phyloP scores from a whole-genome alignment of 2,888 invertebrate genomes.

The Acleris literana region DNA sequence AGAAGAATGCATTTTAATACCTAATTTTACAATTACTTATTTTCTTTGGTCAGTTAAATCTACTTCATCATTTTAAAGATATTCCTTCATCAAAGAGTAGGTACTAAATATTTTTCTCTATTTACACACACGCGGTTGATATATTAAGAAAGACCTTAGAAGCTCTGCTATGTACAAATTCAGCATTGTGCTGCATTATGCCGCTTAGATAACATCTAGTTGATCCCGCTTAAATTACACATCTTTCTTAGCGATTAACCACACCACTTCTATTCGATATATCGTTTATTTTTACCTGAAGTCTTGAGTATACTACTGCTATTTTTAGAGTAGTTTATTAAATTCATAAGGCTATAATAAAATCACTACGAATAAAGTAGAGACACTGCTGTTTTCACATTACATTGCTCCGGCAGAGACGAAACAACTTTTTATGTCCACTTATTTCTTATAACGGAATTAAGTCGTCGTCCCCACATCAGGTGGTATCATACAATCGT shows the following conservation, averaged over 20 bases:
- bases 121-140: not conserved
- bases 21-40: conserved; percentile 41
- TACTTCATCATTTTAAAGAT: conserved; percentile 40
- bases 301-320: too few relatives aligned
- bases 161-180: conserved; percentile 43
- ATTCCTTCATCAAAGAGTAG: conserved; percentile 34
- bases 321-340: conserved; percentile 10
- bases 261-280: conserved; percentile 35
- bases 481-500: conserved; percentile 98
- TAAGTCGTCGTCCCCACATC: conserved; percentile 95
- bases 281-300: conserved; percentile 10
- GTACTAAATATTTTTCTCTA: conserved; percentile 26
- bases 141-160: conserved; percentile 26
- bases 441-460: conserved; percentile 89
- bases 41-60: conserved; percentile 43
- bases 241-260: conserved; percentile 64
- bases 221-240: conserved; percentile 80
- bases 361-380: conserved; percentile 54
- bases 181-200: conserved; percentile 57
- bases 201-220: conserved; percentile 75
- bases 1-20: conserved; percentile 38
- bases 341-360: conserved; percentile 37
- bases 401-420: conserved; percentile 50
- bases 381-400: conserved; percentile 62
- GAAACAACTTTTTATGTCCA: conserved; percentile 80